A percentile compares a stretch with the other conserved stretches of the same genome.
Evolutionary conservation across 2,113 vertebrate genomes (phyloP).

Genomic region (Hemiprocne comata): DNA sequence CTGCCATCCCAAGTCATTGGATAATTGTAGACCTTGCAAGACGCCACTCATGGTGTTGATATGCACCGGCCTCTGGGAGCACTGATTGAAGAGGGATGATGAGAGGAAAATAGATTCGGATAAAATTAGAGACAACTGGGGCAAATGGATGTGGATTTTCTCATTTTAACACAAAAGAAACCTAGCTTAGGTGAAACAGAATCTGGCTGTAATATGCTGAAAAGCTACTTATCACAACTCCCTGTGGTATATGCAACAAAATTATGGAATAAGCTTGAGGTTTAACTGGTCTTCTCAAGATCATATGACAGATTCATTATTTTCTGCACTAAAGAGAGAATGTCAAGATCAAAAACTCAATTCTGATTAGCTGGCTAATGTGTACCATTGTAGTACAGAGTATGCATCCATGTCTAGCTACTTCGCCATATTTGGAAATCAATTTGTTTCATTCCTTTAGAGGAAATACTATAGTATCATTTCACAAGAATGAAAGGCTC

Average conservation of each 20-base stretch:
- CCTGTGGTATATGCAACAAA: conserved; percentile 37
- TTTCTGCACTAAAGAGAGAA: conserved; percentile 28
- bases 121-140: conserved; percentile 55
- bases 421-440: background rate
- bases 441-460: conserved; percentile 25
- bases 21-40: conserved; percentile 51
- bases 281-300: background rate
- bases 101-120: conserved; percentile 34
- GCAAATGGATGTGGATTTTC: conserved; percentile 40
- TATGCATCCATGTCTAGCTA: background rate
- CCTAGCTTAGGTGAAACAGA: conserved; percentile 52
- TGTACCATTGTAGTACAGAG: background rate
- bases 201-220: conserved; percentile 58
- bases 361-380: conserved; percentile 29
- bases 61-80: conserved; percentile 11
- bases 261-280: conserved; percentile 1
- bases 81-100: conserved; percentile 34
- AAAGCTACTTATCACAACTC: conserved; percentile 54
- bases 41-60: conserved; percentile 12
- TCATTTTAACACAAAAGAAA: conserved; percentile 62
- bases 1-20: conserved; percentile 33
- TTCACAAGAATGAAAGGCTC: conserved; percentile 22
- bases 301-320: conserved; percentile 40
- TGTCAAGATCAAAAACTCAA: conserved; percentile 21
- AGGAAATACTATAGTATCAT: background rate